phyloP scores from a whole-genome alignment of 2,113 vertebrate genomes.

The Antechinus flavipes region DNA sequence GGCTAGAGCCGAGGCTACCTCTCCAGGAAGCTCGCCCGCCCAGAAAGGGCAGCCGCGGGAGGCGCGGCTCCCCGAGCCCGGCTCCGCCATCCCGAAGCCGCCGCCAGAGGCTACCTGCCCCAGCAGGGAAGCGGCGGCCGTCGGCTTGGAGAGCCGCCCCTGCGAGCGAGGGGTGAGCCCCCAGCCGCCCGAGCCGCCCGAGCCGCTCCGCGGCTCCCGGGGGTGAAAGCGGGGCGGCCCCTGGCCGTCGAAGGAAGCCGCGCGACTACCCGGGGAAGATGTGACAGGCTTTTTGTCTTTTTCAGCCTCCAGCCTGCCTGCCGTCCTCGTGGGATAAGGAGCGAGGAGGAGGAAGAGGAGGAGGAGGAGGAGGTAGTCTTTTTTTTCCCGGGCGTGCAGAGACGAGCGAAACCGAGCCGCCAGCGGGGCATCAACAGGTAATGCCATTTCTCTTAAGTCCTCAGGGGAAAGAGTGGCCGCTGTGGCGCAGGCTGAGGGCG shows the following conservation, averaged over 20 bases:
- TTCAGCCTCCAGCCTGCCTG: background rate
- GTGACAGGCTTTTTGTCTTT: background rate
- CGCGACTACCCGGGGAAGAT: background rate
- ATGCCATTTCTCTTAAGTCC: background rate
- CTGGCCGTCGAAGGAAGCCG: background rate
- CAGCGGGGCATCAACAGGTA: slow-evolving; percentile 64
- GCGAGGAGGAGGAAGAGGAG: too few relatives aligned
- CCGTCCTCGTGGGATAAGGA: background rate
- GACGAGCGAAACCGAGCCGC: background rate
- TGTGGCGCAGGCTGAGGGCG: too few relatives aligned
- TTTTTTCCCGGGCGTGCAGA: slow-evolving; percentile 51
- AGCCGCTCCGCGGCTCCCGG: background rate
- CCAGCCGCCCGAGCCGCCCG: background rate
- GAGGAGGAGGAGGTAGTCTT: slow-evolving; percentile 14
- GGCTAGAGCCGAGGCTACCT: slow-evolving; percentile 41
- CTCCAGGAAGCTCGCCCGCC: slow-evolving; percentile 41
- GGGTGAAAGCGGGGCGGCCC: too few relatives aligned
- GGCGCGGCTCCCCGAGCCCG: background rate
- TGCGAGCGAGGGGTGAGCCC: too few relatives aligned
- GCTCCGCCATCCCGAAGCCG: background rate
- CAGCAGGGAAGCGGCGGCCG: background rate
- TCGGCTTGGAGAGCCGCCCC: background rate
- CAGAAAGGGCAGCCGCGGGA: slow-evolving; percentile 55
- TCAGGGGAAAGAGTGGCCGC: background rate
- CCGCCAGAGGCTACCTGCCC: background rate